These are phyloP conservation scores for Neoitamus cyanurus DNA, from an alignment of 2,888 invertebrate species.

Conservation along the genomic window DNA sequence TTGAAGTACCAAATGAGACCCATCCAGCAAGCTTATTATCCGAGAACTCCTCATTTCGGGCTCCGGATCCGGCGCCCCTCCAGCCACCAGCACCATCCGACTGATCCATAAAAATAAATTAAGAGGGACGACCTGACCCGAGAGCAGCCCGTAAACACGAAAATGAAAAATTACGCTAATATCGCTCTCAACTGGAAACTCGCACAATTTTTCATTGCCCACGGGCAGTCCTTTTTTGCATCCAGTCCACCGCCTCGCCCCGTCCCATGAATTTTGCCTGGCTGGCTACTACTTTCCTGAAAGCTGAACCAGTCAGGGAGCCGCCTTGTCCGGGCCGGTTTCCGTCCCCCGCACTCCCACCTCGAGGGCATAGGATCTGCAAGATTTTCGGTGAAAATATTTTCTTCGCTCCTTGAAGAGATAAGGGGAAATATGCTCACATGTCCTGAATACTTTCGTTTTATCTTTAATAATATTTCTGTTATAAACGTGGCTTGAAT, in stretches of 20 bases:
- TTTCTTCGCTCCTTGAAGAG: conserved; percentile 7
- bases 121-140: conserved; percentile 24
- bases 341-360: background rate
- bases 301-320: background rate
- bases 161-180: conserved; percentile 41
- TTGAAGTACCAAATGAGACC: background rate
- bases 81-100: background rate
- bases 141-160: conserved; percentile 7
- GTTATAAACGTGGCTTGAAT: conserved; percentile 20
- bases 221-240: conserved; percentile 27
- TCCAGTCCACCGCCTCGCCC: background rate
- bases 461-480: conserved; percentile 24
- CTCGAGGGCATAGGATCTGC: background rate
- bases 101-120: conserved; percentile 38
- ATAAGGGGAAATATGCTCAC: conserved; percentile 22
- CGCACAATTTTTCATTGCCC: conserved; percentile 29
- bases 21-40: background rate
- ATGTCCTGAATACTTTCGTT: conserved; percentile 23
- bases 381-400: conserved; percentile 13
- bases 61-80: background rate
- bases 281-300: background rate
- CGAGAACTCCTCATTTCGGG: background rate
- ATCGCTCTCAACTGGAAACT: conserved; percentile 36
- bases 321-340: background rate
- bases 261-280: background rate